phyloP scores from a whole-genome alignment of 53 echinoderm and acorn worm species.

The Arbacia lixula region DNA sequence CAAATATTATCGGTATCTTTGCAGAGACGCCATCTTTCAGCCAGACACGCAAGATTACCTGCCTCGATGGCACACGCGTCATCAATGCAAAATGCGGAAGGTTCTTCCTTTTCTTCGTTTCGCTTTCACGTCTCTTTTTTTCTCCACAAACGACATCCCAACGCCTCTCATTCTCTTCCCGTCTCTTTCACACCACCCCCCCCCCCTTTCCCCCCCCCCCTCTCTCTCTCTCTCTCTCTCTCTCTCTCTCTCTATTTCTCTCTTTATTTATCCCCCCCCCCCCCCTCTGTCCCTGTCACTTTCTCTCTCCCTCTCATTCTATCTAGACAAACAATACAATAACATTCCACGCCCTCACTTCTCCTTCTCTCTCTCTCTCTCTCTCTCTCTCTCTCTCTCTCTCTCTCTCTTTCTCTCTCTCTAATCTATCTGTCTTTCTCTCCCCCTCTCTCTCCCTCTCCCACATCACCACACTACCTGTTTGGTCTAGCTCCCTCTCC shows the following conservation, averaged over 20 bases:
- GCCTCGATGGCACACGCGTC: too few relatives aligned
- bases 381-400: neutral
- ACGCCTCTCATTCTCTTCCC: neutral
- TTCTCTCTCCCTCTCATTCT: neutral
- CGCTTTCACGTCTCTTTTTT: neutral
- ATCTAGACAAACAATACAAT: too few relatives aligned
- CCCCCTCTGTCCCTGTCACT: neutral
- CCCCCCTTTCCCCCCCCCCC: neutral
- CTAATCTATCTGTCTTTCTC: too few relatives aligned
- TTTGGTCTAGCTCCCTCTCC: too few relatives aligned
- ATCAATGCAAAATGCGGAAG: too few relatives aligned
- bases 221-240: neutral
- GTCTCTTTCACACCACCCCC: neutral
- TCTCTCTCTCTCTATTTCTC: neutral
- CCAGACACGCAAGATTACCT: too few relatives aligned
- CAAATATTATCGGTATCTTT: conserved; percentile 48
- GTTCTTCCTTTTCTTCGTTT: neutral
- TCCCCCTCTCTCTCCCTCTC: too few relatives aligned
- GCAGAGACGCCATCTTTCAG: neutral
- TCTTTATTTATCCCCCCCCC: neutral
- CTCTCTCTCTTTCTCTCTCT: too few relatives aligned
- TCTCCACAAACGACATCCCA: neutral
- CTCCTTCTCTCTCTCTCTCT: neutral
- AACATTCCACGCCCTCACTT: too few relatives aligned
- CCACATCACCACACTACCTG: too few relatives aligned